Conservation (phyloP, 2,888 invertebrate genomes). For the Elmis aenea region DNA sequence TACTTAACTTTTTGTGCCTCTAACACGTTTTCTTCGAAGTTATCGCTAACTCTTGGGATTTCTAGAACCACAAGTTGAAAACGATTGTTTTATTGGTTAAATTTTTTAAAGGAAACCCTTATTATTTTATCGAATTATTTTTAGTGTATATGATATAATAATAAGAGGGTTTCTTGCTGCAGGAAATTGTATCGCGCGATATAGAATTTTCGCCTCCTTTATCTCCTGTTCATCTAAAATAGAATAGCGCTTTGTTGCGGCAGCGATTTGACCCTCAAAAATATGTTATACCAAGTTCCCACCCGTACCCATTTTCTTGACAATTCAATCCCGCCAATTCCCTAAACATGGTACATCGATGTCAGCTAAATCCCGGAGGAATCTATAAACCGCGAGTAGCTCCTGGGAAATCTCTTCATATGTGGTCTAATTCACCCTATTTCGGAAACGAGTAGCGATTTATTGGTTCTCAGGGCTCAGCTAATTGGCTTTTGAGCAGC, state of each 20-base stretch:
- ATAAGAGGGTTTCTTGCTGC: too few relatives aligned
- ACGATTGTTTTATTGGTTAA: background rate
- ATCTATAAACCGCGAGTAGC: conserved; percentile 23
- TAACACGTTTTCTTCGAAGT: too few relatives aligned
- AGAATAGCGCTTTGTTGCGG: background rate
- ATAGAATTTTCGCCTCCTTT: background rate
- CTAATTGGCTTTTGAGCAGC: conserved; percentile 40
- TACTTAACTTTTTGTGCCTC: too few relatives aligned
- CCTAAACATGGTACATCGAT: conserved; percentile 17
- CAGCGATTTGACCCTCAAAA: too few relatives aligned
- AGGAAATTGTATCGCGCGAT: too few relatives aligned
- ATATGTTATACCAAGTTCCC: too few relatives aligned
- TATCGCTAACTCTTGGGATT: too few relatives aligned
- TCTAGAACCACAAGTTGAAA: too few relatives aligned
- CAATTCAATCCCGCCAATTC: conserved; percentile 23
- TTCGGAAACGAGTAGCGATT: conserved; percentile 39
- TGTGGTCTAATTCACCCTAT: conserved; percentile 38
- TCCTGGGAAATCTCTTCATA: conserved; percentile 40
- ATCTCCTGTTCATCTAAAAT: background rate
- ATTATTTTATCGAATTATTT: too few relatives aligned
- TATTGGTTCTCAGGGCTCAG: conserved; percentile 37
- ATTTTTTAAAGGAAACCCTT: too few relatives aligned
- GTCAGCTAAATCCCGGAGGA: conserved; percentile 23
- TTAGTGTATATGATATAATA: too few relatives aligned
- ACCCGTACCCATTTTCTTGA: conserved; percentile 20